phyloP scores from a whole-genome alignment of 2,888 invertebrate genomes.

The Branchipolynoe longqiensis region DNA sequence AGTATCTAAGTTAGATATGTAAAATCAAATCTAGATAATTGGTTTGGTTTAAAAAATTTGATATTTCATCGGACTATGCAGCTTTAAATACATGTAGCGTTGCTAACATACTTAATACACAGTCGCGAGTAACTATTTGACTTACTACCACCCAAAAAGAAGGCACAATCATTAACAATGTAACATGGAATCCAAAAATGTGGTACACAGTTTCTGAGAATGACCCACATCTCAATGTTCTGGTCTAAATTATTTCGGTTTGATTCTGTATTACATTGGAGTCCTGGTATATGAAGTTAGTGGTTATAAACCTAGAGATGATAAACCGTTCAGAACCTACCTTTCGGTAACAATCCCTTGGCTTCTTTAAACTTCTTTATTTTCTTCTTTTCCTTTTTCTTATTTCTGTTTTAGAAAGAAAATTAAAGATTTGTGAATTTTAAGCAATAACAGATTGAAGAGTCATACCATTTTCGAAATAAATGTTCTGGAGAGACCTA shows the following conservation, averaged over 20 bases:
- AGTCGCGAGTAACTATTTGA: not conserved
- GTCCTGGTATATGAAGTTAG: no score
- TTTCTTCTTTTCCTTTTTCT: slow-evolving; percentile 60
- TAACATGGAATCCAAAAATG: no score
- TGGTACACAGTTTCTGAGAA: no score
- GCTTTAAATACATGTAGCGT: no score
- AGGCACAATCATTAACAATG: no score
- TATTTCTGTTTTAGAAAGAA: slow-evolving; percentile 27
- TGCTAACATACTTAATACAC: not conserved
- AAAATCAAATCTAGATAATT: no score
- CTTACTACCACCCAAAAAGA: no score
- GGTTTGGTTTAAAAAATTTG: no score
- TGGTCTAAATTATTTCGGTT: not conserved
- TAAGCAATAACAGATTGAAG: no score
- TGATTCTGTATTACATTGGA: not conserved
- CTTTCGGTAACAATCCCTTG: not conserved
- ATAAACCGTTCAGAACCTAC: not conserved
- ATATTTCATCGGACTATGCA: no score
- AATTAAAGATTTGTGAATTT: not conserved
- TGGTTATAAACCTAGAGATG: not conserved
- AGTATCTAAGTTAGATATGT: no score
- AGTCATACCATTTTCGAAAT: not conserved
- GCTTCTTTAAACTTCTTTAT: slow-evolving; percentile 54
- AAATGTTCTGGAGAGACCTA: not conserved
- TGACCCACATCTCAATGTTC: not conserved